Conservation (phyloP, 2,797 vertebrate species). For the Hyperoplus lanceolatus region DNA sequence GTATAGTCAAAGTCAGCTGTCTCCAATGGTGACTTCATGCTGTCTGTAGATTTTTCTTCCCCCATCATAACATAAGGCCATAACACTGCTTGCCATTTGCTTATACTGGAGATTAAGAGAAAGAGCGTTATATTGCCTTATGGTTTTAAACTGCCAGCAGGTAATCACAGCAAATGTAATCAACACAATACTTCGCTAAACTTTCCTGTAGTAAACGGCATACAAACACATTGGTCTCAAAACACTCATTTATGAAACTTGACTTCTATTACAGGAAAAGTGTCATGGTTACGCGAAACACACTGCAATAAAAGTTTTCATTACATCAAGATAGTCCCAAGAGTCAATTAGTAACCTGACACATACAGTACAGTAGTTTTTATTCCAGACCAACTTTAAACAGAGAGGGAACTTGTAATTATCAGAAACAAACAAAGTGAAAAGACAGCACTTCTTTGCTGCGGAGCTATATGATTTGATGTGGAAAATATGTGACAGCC, state of each 20-base stretch:
- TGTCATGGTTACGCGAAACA: background rate
- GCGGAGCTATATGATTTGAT: constrained; percentile 8
- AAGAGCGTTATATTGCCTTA: background rate
- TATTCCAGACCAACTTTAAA: background rate
- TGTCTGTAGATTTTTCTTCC: background rate
- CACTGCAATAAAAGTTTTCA: background rate
- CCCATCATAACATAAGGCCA: background rate
- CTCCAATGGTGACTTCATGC: background rate
- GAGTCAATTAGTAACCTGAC: constrained; percentile 10
- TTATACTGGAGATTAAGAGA: background rate
- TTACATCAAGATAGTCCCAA: background rate
- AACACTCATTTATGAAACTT: background rate
- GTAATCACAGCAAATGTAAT: background rate
- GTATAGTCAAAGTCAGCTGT: background rate
- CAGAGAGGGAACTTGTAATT: constrained; percentile 18
- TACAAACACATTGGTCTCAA: background rate
- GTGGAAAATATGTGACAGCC: constrained; percentile 25
- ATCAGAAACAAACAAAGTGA: constrained; percentile 12
- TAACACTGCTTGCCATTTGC: background rate
- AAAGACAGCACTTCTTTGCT: background rate
- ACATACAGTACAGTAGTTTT: background rate
- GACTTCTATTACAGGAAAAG: background rate
- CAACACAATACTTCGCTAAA: background rate
- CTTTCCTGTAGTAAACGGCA: background rate
- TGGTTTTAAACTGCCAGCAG: background rate